A percentile compares a stretch with the other conserved stretches of the same genome.
Conservation (phyloP, 2,113 vertebrate species). For the Leptosomus discolor region DNA sequence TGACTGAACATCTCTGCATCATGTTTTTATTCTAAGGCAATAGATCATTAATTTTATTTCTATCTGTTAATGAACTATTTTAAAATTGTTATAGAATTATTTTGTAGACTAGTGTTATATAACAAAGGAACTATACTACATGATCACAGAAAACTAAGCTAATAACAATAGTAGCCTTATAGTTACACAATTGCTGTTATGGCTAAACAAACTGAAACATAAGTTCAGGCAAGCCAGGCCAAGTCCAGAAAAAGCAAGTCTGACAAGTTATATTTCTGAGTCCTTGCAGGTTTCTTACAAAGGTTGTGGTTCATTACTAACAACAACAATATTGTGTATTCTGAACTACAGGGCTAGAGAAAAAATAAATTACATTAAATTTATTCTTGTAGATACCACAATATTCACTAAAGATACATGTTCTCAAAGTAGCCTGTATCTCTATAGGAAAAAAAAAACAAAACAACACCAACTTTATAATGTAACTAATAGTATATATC, state of each 20-base stretch:
- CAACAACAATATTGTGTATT: not conserved
- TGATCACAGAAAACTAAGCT: not conserved
- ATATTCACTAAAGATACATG: not conserved
- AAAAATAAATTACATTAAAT: not conserved
- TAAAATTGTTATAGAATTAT: not conserved
- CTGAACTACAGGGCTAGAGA: not conserved
- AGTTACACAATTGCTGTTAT: not conserved
- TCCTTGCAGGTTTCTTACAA: not conserved
- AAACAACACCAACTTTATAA: too few relatives aligned
- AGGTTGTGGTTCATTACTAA: not conserved
- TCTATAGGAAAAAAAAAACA: not conserved
- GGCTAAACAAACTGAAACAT: not conserved
- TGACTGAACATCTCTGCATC: not conserved
- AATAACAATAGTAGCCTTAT: not conserved
- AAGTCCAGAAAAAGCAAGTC: not conserved
- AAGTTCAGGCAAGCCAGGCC: not conserved
- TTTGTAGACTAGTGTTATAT: not conserved
- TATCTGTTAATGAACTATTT: not conserved
- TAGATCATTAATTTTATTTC: too few relatives aligned
- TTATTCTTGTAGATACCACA: not conserved
- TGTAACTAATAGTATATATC: not conserved
- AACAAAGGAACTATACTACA: not conserved
- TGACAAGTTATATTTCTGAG: not conserved
- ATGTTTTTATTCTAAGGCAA: not conserved
- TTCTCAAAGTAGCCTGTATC: not conserved